These are phyloP conservation scores for Uropsilus gracilis DNA, from an alignment of 2,113 vertebrate species.

Conservation along the genomic window DNA sequence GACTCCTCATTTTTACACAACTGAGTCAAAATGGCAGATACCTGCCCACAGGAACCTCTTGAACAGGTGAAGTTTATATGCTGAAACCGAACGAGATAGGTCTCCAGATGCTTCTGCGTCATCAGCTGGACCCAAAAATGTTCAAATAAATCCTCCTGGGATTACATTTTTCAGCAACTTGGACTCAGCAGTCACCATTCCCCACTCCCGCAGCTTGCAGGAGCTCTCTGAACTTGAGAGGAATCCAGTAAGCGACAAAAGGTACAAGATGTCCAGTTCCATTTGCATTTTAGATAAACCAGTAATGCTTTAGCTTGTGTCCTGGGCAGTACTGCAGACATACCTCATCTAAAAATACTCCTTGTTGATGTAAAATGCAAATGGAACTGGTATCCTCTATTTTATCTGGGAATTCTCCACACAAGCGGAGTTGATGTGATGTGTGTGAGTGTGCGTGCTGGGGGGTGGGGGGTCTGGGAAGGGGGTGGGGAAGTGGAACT, in stretches of 20 bases:
- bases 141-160: conserved; percentile 35
- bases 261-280: neutral
- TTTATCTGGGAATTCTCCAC: neutral
- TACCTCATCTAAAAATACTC: neutral
- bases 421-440: neutral
- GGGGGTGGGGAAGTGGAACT: neutral
- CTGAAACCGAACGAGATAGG: neutral
- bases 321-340: neutral
- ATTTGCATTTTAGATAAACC: conserved; percentile 37
- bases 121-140: neutral
- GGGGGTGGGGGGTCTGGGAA: neutral
- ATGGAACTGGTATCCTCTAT: neutral
- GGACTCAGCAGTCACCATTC: neutral
- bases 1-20: neutral
- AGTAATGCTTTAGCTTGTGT: neutral
- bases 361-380: conserved; percentile 10
- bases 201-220: neutral
- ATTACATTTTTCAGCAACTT: conserved; percentile 58
- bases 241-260: neutral
- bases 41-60: neutral
- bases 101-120: conserved; percentile 54
- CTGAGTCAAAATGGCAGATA: neutral
- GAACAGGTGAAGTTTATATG: neutral
- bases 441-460: neutral
- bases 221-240: conserved; percentile 44